These are phyloP conservation scores for Anthonomus grandis DNA, from an alignment of 1,140 invertebrate species.

Conservation along the genomic window DNA sequence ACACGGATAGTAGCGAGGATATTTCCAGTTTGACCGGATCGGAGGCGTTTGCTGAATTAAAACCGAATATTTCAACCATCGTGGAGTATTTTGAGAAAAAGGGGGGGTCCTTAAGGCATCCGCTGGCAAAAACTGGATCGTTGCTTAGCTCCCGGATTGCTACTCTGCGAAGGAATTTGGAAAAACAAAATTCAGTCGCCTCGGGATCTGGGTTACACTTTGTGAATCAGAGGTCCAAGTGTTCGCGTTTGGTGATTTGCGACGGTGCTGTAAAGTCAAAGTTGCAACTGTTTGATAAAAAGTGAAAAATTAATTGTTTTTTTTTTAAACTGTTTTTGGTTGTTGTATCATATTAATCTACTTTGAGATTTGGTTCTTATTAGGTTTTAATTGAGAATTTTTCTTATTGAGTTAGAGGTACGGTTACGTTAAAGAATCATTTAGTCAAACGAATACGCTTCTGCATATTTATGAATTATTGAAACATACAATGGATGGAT, in stretches of 20 bases:
- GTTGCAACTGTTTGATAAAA: conserved; percentile 80
- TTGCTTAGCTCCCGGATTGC: conserved; percentile 42
- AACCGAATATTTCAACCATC: conserved; percentile 73
- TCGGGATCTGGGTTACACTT: conserved; percentile 37
- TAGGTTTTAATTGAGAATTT: neutral
- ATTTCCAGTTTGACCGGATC: conserved; percentile 74
- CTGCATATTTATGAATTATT: too few species aligned
- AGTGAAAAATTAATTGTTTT: conserved; percentile 46
- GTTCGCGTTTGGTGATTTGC: conserved; percentile 64
- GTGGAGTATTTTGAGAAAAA: conserved; percentile 86
- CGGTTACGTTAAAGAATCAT: neutral
- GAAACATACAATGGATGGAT: too few species aligned
- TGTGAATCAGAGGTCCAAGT: conserved; percentile 43
- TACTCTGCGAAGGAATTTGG: conserved; percentile 38
- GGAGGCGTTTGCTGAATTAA: conserved; percentile 63
- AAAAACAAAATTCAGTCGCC: conserved; percentile 34
- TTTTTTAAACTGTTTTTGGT: neutral
- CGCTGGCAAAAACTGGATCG: conserved; percentile 35
- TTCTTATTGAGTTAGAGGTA: neutral
- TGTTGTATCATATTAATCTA: neutral
- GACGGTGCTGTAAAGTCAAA: conserved; percentile 81
- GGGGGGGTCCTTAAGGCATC: conserved; percentile 46
- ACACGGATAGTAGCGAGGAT: conserved; percentile 83
- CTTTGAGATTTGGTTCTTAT: neutral
- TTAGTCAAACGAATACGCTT: too few species aligned